Percentiles rank a stretch among this genome's conserved stretches.
Conservation (phyloP, 2,113 vertebrate species). For the Chaenogobius annularis region DNA sequence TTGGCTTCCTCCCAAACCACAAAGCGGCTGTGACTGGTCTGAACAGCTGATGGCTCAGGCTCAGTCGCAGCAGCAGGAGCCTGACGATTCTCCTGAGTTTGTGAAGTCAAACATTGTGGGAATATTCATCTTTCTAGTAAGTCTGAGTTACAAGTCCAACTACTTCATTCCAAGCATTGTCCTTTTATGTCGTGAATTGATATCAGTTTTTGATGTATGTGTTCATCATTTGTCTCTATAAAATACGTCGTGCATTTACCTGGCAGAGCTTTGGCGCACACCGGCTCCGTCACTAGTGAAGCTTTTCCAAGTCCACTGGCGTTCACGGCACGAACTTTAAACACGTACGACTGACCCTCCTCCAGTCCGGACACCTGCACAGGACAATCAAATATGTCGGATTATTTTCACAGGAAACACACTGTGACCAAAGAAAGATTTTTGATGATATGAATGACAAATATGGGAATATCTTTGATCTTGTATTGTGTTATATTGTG, state of each 20-base stretch:
- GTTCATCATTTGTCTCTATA: neutral
- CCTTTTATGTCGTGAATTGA: neutral
- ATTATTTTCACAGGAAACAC: neutral
- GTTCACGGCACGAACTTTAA: slow-evolving; percentile 87
- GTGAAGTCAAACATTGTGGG: too few species aligned
- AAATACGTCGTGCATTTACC: slow-evolving; percentile 68
- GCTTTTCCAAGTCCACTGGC: slow-evolving; percentile 81
- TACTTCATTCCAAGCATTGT: neutral
- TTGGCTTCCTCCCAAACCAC: too few species aligned
- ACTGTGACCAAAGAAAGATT: neutral
- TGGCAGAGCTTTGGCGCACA: slow-evolving; percentile 84
- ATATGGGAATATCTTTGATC: too few species aligned
- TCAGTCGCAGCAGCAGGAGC: too few species aligned
- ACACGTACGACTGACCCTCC: slow-evolving; percentile 87
- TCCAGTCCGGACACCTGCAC: slow-evolving; percentile 83
- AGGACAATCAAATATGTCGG: neutral
- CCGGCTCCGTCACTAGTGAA: slow-evolving; percentile 85
- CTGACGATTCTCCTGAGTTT: too few species aligned
- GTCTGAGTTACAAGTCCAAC: too few species aligned
- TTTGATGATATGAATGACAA: too few species aligned
- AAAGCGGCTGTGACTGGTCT: too few species aligned
- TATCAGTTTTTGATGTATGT: neutral
- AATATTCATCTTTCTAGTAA: too few species aligned
- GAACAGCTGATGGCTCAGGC: too few species aligned
- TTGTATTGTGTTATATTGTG: too few species aligned